These are phyloP conservation scores for Pao palembangensis DNA, from an alignment of 2,113 vertebrate species.

Conservation along the genomic window DNA sequence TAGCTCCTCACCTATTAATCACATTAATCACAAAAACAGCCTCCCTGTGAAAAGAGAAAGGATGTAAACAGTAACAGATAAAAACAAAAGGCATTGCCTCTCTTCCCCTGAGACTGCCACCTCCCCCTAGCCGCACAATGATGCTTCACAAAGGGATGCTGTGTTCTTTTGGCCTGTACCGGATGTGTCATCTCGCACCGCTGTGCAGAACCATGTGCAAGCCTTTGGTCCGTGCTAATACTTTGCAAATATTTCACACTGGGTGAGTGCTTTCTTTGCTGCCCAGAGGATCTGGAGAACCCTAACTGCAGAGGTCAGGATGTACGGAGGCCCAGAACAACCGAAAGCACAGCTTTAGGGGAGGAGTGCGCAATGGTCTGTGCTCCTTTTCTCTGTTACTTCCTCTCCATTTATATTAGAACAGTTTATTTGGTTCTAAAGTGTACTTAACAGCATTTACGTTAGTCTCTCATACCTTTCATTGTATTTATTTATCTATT, in stretches of 20 bases:
- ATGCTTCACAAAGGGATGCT: constrained; percentile 57
- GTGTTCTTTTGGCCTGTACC: constrained; percentile 50
- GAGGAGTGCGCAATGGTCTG: constrained; percentile 3
- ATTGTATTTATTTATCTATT: no score
- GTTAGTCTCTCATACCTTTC: no score
- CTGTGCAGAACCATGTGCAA: constrained; percentile 60
- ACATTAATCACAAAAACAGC: constrained; percentile 7
- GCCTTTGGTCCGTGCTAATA: constrained; percentile 40
- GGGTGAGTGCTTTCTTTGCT: constrained; percentile 57
- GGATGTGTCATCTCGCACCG: constrained; percentile 60
- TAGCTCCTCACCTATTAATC: no score
- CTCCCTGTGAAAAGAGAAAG: constrained; percentile 38
- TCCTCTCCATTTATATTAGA: background rate
- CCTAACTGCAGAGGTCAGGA: constrained; percentile 45
- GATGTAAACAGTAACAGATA: constrained; percentile 59
- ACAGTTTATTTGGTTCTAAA: no score
- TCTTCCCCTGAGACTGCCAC: constrained; percentile 17
- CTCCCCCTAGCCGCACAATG: constrained; percentile 23
- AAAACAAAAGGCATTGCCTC: constrained; percentile 45
- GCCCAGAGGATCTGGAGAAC: constrained; percentile 33
- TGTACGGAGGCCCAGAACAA: constrained; percentile 36
- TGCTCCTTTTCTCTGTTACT: background rate
- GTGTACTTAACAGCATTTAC: no score
- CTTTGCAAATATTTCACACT: constrained; percentile 66
- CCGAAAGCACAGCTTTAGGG: constrained; percentile 14